Conservation (phyloP, 1,140 invertebrate genomes). For the Drosophila bocki region DNA sequence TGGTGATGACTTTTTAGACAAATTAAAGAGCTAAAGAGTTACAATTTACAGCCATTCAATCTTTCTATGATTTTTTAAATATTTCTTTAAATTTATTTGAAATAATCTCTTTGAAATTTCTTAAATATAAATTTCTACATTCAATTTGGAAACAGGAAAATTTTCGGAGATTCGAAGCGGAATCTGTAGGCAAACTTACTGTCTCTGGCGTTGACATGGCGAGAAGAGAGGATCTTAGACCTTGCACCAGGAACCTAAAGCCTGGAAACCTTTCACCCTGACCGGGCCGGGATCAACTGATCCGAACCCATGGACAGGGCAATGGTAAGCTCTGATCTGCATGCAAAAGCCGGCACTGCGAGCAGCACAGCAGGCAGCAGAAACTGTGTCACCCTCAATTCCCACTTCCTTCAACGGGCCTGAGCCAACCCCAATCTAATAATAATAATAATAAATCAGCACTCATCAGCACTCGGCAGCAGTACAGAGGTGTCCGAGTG, state of each 20-base stretch:
- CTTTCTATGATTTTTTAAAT: not conserved
- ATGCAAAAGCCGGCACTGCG: not conserved
- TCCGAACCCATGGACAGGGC: constrained; percentile 18
- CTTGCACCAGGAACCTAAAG: constrained; percentile 22
- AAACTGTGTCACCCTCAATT: constrained; percentile 71
- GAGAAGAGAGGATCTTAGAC: constrained; percentile 1
- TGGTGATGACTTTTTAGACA: not conserved
- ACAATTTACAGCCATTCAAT: fast-evolving
- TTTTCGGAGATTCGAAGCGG: not conserved
- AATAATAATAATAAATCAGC: constrained; percentile 70
- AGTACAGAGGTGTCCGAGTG: constrained; percentile 34
- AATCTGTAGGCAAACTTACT: constrained; percentile 22
- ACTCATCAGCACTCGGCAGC: constrained; percentile 18
- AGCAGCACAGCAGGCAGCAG: constrained; percentile 9
- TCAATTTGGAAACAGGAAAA: not conserved
- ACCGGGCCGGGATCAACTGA: constrained; percentile 43
- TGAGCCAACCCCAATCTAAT: constrained; percentile 48
- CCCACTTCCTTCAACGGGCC: constrained; percentile 59
- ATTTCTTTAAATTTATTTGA: not conserved
- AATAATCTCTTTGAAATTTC: not conserved
- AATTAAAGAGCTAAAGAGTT: no score
- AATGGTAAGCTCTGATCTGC: constrained; percentile 18
- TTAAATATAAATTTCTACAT: not conserved
- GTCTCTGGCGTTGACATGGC: constrained; percentile 26
- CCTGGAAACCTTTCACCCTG: constrained; percentile 43